Evolutionary conservation across 2,888 invertebrate genomes (phyloP).

Genomic region (Synanthedon andrenaeformis): DNA sequence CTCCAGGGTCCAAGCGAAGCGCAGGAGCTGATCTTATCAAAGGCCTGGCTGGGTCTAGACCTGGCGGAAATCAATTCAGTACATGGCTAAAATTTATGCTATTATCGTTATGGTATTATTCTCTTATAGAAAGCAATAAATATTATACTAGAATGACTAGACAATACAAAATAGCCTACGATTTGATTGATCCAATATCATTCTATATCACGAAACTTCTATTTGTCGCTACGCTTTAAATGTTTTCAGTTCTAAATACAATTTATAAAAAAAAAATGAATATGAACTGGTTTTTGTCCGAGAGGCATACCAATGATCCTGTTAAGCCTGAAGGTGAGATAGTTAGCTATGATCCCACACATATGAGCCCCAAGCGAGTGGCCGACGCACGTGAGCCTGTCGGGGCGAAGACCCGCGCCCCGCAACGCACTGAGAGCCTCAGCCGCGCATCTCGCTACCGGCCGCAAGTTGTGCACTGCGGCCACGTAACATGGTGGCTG

Average conservation of each 20-base stretch:
- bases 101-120: too few relatives aligned
- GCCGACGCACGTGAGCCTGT: constrained; percentile 79
- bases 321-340: constrained; percentile 78
- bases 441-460: constrained; percentile 78
- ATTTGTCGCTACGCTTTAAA: too few relatives aligned
- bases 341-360: constrained; percentile 81
- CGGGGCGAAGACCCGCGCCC: constrained; percentile 74
- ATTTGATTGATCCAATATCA: too few relatives aligned
- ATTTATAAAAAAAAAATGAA: too few relatives aligned
- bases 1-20: constrained; percentile 76
- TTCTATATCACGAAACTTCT: too few relatives aligned
- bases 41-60: constrained; percentile 81
- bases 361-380: constrained; percentile 83
- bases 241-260: too few relatives aligned
- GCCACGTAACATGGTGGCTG: constrained; percentile 80
- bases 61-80: constrained; percentile 30
- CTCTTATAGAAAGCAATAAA: too few relatives aligned
- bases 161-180: too few relatives aligned
- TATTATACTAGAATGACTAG: too few relatives aligned
- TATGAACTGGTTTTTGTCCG: too few relatives aligned
- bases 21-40: constrained; percentile 74
- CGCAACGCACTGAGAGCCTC: constrained; percentile 73
- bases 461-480: constrained; percentile 79
- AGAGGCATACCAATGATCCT: constrained; percentile 73
- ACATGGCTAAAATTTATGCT: background rate